Percentiles rank a stretch among this genome's conserved stretches.
Conservation (phyloP, 2,888 invertebrate species). For the Macroteleia sp. region DNA sequence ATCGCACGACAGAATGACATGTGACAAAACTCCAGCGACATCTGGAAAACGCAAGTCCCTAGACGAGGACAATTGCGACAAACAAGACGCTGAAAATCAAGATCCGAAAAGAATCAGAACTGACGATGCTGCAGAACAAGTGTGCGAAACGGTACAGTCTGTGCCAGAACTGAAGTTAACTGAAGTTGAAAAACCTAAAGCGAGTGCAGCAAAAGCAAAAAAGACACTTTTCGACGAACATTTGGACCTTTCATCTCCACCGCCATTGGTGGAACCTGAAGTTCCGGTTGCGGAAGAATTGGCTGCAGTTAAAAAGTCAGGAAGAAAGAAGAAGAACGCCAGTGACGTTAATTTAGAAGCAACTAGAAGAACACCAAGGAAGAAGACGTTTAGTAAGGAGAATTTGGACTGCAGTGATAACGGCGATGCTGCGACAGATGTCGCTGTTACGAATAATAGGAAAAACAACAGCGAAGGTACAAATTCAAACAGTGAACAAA, state of each 20-base stretch:
- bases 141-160: too few species aligned
- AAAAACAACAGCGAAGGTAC: too few species aligned
- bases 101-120: constrained; percentile 28
- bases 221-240: constrained; percentile 75
- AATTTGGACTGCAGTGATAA: too few species aligned
- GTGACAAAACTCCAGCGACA: constrained; percentile 40
- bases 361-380: too few species aligned
- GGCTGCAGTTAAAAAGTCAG: not conserved
- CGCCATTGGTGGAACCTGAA: not conserved
- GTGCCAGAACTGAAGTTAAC: too few species aligned
- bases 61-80: constrained; percentile 51
- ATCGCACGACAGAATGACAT: constrained; percentile 17
- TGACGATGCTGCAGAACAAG: too few species aligned
- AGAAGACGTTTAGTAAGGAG: too few species aligned
- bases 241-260: constrained; percentile 66
- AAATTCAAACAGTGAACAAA: too few species aligned
- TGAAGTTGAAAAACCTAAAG: not conserved
- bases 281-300: not conserved
- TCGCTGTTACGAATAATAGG: too few species aligned
- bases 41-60: constrained; percentile 69
- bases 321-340: constrained; percentile 30
- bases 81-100: constrained; percentile 16
- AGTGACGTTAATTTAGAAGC: too few species aligned
- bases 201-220: constrained; percentile 51
- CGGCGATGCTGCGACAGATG: too few species aligned